Evolutionary conservation across 2,888 invertebrate species (phyloP).

Genomic region (Choristoneura rosaceana): DNA sequence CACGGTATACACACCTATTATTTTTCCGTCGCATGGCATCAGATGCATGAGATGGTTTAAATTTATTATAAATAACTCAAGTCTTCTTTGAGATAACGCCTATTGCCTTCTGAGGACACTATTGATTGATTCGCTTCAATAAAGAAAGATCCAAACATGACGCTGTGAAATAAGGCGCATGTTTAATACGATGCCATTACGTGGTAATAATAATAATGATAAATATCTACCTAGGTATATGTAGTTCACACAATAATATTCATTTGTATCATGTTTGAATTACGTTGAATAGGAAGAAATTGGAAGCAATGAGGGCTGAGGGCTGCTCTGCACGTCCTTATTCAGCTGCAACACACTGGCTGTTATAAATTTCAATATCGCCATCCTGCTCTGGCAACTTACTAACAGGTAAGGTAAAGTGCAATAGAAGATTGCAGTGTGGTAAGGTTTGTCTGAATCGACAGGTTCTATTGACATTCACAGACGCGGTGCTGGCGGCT

Average conservation of each 20-base stretch:
- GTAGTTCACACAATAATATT: conserved; percentile 13
- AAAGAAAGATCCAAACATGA: too few relatives aligned
- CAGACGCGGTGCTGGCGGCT: conserved; percentile 44
- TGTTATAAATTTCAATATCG: neutral
- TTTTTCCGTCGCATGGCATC: too few relatives aligned
- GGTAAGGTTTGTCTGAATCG: conserved; percentile 8
- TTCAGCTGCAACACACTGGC: conserved; percentile 1
- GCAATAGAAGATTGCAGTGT: conserved; percentile 13
- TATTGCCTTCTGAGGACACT: too few relatives aligned
- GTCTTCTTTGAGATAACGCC: too few relatives aligned
- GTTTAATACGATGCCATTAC: too few relatives aligned
- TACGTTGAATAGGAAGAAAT: conserved; percentile 70
- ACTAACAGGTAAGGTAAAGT: neutral
- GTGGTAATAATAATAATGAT: too few relatives aligned
- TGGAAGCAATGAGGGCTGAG: conserved; percentile 56
- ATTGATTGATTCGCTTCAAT: too few relatives aligned
- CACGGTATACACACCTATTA: too few relatives aligned
- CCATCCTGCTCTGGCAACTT: conserved; percentile 11
- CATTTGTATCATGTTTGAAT: conserved; percentile 39
- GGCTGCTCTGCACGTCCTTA: conserved; percentile 53
- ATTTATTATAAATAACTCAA: too few relatives aligned
- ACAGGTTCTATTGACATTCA: conserved; percentile 57
- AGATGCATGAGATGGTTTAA: too few relatives aligned
- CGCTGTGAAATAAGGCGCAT: too few relatives aligned
- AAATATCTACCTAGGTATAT: neutral